A percentile compares a stretch with the other conserved stretches of the same genome.
phyloP scores from a whole-genome alignment of 2,888 invertebrate species.

The Lasioglossum oenotherae region DNA sequence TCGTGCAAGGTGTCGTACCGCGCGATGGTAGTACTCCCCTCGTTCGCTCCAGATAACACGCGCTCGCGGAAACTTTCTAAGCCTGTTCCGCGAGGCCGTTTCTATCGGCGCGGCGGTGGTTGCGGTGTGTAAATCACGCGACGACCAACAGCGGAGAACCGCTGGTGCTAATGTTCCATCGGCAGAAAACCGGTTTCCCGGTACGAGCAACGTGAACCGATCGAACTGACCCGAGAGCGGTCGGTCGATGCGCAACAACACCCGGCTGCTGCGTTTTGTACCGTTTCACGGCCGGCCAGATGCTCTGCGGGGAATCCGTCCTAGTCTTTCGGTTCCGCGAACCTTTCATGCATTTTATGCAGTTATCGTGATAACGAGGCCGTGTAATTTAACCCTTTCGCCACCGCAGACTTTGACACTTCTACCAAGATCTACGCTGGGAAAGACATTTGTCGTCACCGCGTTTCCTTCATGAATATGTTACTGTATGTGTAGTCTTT shows the following conservation, averaged over 20 bases:
- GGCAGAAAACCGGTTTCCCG: constrained; percentile 63
- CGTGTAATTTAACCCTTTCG: neutral
- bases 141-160: constrained; percentile 61
- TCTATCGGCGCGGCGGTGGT: constrained; percentile 23
- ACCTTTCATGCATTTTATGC: neutral
- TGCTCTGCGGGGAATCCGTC: constrained; percentile 20
- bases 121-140: constrained; percentile 59
- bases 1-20: constrained; percentile 36
- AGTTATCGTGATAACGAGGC: neutral
- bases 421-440: neutral
- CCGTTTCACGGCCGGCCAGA: constrained; percentile 56
- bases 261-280: constrained; percentile 42
- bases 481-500: no score
- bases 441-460: neutral
- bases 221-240: constrained; percentile 66
- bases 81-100: constrained; percentile 39
- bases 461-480: no score
- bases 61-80: constrained; percentile 61
- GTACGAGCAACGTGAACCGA: constrained; percentile 57
- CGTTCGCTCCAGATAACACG: constrained; percentile 60
- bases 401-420: neutral
- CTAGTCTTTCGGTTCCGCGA: constrained; percentile 9
- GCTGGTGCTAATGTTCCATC: constrained; percentile 62
- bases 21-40: constrained; percentile 22
- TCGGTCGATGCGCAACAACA: constrained; percentile 55